A percentile compares a stretch with the other conserved stretches of the same genome.
These are phyloP conservation scores for Ladona fulva DNA, from an alignment of 1,140 invertebrate genomes.

Conservation along the genomic window DNA sequence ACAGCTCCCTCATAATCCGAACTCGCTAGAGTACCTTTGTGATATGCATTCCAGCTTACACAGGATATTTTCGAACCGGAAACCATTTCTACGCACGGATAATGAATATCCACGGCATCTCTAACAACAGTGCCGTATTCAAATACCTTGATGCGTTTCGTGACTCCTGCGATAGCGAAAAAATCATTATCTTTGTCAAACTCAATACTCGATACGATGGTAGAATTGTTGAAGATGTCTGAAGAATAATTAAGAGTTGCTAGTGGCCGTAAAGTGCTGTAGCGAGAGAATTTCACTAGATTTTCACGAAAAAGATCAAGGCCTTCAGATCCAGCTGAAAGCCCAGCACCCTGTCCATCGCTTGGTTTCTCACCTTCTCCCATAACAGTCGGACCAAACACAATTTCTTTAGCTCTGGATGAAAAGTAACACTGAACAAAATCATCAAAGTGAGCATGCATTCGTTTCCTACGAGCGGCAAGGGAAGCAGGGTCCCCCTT, in stretches of 20 bases:
- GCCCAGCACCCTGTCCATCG: conserved; percentile 28
- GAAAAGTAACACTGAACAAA: conserved; percentile 81
- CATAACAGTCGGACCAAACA: conserved; percentile 40
- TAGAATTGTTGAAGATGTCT: conserved; percentile 80
- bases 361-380: conserved; percentile 28
- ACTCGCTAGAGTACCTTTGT: conserved; percentile 82
- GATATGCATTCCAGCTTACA: conserved; percentile 89
- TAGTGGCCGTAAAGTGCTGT: conserved; percentile 65
- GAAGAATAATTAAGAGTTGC: conserved; percentile 85
- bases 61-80: conserved; percentile 92
- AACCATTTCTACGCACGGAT: conserved; percentile 87
- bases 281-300: conserved; percentile 80
- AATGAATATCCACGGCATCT: conserved; percentile 79
- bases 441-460: conserved; percentile 84
- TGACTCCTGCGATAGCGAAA: conserved; percentile 94
- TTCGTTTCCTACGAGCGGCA: conserved; percentile 57
- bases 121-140: conserved; percentile 80
- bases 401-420: conserved; percentile 59
- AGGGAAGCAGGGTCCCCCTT: conserved; percentile 47
- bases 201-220: conserved; percentile 93
- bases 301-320: conserved; percentile 77
- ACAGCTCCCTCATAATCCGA: conserved; percentile 94
- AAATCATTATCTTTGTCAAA: conserved; percentile 95
- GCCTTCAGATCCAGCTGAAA: conserved; percentile 38
- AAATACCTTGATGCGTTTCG: conserved; percentile 90